Evolutionary conservation across 2,113 vertebrate species (phyloP), one percentile per base, ranked within the genome.

Genomic region (Peromyscus californicus): DNA sequence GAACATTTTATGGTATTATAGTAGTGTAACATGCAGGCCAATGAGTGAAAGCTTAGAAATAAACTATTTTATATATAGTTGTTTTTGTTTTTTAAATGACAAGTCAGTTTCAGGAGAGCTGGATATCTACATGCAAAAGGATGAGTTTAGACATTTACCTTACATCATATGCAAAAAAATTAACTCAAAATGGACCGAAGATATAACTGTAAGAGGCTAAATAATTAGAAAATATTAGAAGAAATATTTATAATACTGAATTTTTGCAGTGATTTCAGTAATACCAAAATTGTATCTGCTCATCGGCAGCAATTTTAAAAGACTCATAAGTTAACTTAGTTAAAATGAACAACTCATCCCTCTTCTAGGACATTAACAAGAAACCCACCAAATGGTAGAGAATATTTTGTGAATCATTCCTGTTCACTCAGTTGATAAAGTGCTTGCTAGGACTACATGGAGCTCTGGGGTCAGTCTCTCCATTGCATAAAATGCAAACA

Each of bases 271-370:
- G 26, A 72, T 91, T 95, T 82, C 19, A 78, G 24, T 48, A 48
- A 45, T 31, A 48, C 39, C 39, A 75, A 75, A 75, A 51, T 51
- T 51, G 9, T 51, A 78, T 89, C 75, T 83, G 70, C 54, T 61
- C 70, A 91, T 15, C 78, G 51, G 33, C 57, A 91, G 72, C 15
- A 61, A 91, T 67, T 79, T 63, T 76, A 96, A 95, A 94, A 88
- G 33, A 57, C 31, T 61, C 5, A 19, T 69, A 85, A 61, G 39
- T 74, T 0, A 8, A 90, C 33, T 92, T 96, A 5, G 39, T 89
- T 83, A 96, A 90, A 92, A 86, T 80, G 79, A 96, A 70, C 54
- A 93, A 36, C 0, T 89, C 51, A 84, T 74, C 29, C 67, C 19
- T 16, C 57, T 89, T 72, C 33, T 54, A n/a, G 45, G 22, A 69